Evolutionary conservation across 2,797 vertebrate species (phyloP), one percentile per base, ranked within the genome.

Genomic region (Melanotaenia pygmaea): DNA sequence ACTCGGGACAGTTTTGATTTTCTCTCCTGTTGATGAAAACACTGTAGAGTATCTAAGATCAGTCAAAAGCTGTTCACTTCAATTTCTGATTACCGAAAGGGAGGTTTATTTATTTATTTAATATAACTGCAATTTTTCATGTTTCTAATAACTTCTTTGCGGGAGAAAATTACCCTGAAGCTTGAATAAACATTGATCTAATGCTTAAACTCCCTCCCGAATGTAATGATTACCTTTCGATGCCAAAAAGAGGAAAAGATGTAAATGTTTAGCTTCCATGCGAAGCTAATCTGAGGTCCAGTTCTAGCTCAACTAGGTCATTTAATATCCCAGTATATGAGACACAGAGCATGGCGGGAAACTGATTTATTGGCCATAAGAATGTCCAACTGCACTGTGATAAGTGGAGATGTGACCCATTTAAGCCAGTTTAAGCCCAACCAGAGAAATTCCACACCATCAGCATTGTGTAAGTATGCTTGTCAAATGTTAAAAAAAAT

Each of bases 1-100:
- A 53, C n/a, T 50, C 20, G 20, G 47, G 47, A 22, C 47, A 22
- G 35, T 37, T 79, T 40, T 54, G 11, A 69, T 38, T 24, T 37
- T 28, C n/a, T 28, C 32, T 43, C 18, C 34, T 18, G 24, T 38
- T 38, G 13, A 30, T 59, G 30, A 32, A 32, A 20, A 59, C 30
- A 69, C 22, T 22, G 38, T 54, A 24, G 37, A 45, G 20, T 34
- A 40, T 64, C n/a, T 57, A n/a, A 45, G 34, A 40, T 6, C 59
- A 32, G 32, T 70, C 45, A 53, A 47, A 10, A 28, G 58, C 34
- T 20, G 3, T 20, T 10, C 45, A n/a, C 45, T 47, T 47, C 45
- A 8, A 47, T 47, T 47, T 47, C 18, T 45, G 4, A 45, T 4
- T 6, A 5, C 5, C 43, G 1, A 45, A 45, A 20, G 5, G 18